These are phyloP conservation scores for Eucriotettix oculatus DNA, from an alignment of 2,888 invertebrate genomes.

Conservation along the genomic window DNA sequence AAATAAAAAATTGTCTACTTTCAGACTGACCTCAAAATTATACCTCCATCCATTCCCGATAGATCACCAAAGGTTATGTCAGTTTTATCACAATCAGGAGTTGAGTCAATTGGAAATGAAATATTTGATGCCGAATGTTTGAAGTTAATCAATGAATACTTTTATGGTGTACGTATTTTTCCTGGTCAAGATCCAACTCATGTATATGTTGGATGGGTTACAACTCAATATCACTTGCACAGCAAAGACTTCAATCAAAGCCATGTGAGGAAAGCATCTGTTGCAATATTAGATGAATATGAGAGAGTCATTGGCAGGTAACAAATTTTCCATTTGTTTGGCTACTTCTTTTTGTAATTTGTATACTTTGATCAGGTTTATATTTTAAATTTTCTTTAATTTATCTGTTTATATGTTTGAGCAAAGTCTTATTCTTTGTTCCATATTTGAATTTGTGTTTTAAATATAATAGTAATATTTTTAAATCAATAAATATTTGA, in stretches of 20 bases:
- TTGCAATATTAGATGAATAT: slow-evolving; percentile 65
- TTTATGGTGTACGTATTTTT: slow-evolving; percentile 74
- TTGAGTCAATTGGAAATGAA: slow-evolving; percentile 71
- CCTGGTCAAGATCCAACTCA: slow-evolving; percentile 90
- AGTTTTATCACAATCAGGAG: slow-evolving; percentile 48
- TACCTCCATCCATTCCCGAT: slow-evolving; percentile 47
- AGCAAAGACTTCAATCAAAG: slow-evolving; percentile 81
- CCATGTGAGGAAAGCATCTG: slow-evolving; percentile 67
- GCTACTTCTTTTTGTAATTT: too few relatives aligned
- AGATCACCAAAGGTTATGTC: slow-evolving; percentile 51
- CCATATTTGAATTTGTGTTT: too few relatives aligned
- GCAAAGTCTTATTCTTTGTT: too few relatives aligned
- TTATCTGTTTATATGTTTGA: too few relatives aligned
- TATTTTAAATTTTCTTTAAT: too few relatives aligned
- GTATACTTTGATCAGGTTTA: too few relatives aligned
- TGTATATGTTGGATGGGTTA: slow-evolving; percentile 98
- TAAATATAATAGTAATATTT: too few relatives aligned
- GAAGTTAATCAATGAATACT: slow-evolving; percentile 92
- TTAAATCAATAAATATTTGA: not conserved
- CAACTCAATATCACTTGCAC: slow-evolving; percentile 87
- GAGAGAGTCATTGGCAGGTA: slow-evolving; percentile 60
- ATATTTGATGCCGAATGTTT: slow-evolving; percentile 75
- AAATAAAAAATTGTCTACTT: slow-evolving; percentile 1
- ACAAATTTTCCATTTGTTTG: too few relatives aligned
- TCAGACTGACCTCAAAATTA: slow-evolving; percentile 41